Evolutionary conservation across 2,888 invertebrate species (phyloP), one percentile per base, ranked within the genome.

Genomic region (Plebejus argus): DNA sequence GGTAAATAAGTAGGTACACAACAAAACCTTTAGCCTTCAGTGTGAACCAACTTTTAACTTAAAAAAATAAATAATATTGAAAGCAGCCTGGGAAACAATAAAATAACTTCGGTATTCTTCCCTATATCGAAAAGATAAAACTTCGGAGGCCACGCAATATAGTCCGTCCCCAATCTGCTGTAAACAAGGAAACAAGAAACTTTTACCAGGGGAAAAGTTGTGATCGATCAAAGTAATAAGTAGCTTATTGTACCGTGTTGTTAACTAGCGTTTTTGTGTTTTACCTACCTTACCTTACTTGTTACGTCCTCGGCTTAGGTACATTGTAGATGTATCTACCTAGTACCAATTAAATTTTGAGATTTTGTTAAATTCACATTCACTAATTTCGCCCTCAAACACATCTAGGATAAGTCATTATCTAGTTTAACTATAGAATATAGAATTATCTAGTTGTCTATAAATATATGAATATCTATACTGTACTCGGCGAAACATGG

Each of bases 191-290:
- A 66, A 66, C 28, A 66, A 18, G 2, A 18, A 66, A 66, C 23
- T 23, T 33, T 33, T 66, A 18, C 28, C 66, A 66, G 28, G 23
- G 28, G 15, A 28, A 15, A 66, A 33, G 61, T 61, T 61, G 61
- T 12, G 61, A 61, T 61, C 61, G 61, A 61, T 61, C 61, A 61
- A 61, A 61, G 61, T 61, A 61, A 61, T 61, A 61, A 61, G 61
- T 23, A 61, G 66, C 66, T 66, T 66, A 66, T 66, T 66, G 66
- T 66, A 66, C 0, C 20, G 8, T 20, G 58, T 58, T 10, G 10
- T 10, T 58, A 58, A 58, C 58, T 58, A 53, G 5, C n/a, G 1
- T 4, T 66, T 33, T 66, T 15, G 3, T 28, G 66, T 28, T 66
- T 66, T 5, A 35, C 35, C 35, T 35, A 35, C 35, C 35, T 35